Conservation (phyloP, 2,888 invertebrate species). For the Megalurothrips usitatus region DNA sequence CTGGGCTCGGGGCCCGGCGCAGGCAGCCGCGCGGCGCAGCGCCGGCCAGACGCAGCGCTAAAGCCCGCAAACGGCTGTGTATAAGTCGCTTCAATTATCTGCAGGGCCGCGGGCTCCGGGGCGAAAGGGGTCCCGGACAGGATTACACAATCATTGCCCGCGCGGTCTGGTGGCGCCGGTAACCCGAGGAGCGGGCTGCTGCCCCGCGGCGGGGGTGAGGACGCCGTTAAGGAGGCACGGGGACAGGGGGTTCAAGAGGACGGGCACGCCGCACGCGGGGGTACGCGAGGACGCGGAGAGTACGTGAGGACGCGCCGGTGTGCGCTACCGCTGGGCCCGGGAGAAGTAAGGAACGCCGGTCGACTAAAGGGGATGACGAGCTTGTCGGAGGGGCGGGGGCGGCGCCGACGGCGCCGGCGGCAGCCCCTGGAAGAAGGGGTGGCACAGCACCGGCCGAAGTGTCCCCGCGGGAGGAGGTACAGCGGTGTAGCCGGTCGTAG, state of each 20-base stretch:
- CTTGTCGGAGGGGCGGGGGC: not conserved
- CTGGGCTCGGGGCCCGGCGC: not conserved
- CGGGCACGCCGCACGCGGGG: too few relatives aligned
- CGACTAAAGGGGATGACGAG: too few relatives aligned
- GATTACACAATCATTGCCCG: not conserved
- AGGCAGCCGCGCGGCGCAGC: slow-evolving; percentile 37
- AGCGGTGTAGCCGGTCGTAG: too few relatives aligned
- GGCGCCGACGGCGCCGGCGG: not conserved
- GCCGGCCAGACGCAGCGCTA: not conserved
- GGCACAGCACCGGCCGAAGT: slow-evolving; percentile 32
- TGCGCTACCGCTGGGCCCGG: too few relatives aligned
- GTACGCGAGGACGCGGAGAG: too few relatives aligned
- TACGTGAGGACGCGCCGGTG: too few relatives aligned
- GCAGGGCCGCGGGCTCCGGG: not conserved
- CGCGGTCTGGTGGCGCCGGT: too few relatives aligned
- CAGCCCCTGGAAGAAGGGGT: slow-evolving; percentile 27
- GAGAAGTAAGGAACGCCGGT: too few relatives aligned
- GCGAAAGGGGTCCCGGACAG: not conserved
- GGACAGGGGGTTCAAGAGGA: too few relatives aligned
- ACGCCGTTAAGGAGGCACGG: too few relatives aligned
- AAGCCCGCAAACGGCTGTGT: not conserved
- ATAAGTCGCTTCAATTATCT: not conserved
- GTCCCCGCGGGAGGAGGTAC: slow-evolving; percentile 28
- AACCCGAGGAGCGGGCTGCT: not conserved
- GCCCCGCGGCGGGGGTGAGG: not conserved